Evolutionary conservation across 2,797 vertebrate species (phyloP).

Genomic region (Sylvia borin): DNA sequence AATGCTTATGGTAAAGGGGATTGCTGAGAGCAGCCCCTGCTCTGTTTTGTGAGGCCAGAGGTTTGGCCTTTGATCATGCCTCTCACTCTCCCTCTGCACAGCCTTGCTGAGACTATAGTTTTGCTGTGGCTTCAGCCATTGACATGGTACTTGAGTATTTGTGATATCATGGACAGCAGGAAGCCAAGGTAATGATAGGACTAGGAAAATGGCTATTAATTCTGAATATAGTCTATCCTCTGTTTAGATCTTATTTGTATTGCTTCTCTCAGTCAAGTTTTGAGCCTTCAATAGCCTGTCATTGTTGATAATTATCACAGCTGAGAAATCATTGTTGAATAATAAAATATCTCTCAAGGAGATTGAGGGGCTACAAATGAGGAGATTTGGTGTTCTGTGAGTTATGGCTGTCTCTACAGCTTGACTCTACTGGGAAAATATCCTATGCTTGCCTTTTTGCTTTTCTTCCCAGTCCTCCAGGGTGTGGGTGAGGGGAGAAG

Average conservation of each 20-base stretch:
- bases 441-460: neutral
- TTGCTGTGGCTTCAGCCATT: neutral
- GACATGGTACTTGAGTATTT: neutral
- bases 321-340: neutral
- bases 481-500: accelerated
- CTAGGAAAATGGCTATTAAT: neutral
- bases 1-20: neutral
- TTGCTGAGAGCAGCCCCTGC: neutral
- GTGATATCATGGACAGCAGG: neutral
- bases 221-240: neutral
- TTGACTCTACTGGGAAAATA: neutral
- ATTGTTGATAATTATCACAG: constrained; percentile 45
- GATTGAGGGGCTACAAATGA: neutral
- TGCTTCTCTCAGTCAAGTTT: neutral
- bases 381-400: neutral
- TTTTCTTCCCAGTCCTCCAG: neutral
- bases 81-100: neutral
- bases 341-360: neutral
- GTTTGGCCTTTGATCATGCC: neutral
- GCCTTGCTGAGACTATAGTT: neutral
- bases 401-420: neutral
- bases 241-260: constrained; percentile 5
- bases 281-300: neutral
- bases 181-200: neutral
- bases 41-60: neutral